Conservation (phyloP, 37 sponge, comb jelly and placozoan species). For the Chondrilla cf. caribensis region DNA sequence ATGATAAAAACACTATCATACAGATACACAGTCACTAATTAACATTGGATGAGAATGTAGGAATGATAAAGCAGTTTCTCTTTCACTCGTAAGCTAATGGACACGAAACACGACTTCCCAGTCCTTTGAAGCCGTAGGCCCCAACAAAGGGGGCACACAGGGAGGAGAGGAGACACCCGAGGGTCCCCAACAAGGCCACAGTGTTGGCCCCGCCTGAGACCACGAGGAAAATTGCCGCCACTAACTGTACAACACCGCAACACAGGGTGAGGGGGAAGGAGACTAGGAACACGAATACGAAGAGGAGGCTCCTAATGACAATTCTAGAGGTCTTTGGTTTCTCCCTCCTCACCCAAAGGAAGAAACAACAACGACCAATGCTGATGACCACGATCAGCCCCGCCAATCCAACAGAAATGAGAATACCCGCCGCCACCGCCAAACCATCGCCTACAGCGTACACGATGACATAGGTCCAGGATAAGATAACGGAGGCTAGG, state of each 20-base stretch:
- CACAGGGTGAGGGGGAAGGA: conserved; percentile 7
- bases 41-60: too few species aligned
- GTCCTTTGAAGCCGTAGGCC: conserved; percentile 14
- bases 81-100: conserved; percentile 15
- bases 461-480: not conserved
- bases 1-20: too few species aligned
- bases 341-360: not conserved
- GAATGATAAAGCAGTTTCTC: too few species aligned
- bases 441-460: not conserved
- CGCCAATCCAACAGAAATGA: conserved; percentile 5
- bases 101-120: not conserved
- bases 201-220: conserved; percentile 2
- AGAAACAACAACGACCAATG: conserved; percentile 8
- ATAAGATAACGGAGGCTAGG: not conserved
- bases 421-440: not conserved
- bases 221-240: not conserved
- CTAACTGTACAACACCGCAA: conserved; percentile 9
- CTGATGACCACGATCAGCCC: not conserved
- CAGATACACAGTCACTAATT: too few species aligned
- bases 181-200: not conserved
- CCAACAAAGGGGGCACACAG: conserved; percentile 6
- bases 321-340: not conserved
- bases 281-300: not conserved
- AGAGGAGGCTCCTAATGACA: not conserved
- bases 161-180: not conserved